Evolutionary conservation across 2,113 vertebrate species (phyloP).

Genomic region (Thunnus thynnus): DNA sequence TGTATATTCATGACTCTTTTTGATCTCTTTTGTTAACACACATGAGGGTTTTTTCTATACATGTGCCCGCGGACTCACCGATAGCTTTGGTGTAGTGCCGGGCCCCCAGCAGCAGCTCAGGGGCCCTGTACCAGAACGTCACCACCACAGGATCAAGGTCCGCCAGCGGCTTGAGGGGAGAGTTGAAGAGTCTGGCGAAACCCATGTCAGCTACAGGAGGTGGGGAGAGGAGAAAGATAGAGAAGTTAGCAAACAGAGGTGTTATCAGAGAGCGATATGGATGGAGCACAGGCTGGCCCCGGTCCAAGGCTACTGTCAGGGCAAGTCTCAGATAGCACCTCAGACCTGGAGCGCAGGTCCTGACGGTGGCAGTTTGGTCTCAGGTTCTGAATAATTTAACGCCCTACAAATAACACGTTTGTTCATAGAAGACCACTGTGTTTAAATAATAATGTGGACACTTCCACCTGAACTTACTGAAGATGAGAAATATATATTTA

Average conservation of each 20-base stretch:
- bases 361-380: not conserved
- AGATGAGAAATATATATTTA: no score
- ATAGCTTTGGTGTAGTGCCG: conserved; percentile 99
- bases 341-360: not conserved
- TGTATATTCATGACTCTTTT: not conserved
- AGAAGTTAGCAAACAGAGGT: conserved; percentile 18
- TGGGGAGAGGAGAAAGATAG: not conserved
- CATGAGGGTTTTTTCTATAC: not conserved
- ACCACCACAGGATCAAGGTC: conserved; percentile 99
- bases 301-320: conserved; percentile 18
- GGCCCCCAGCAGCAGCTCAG: conserved; percentile 95
- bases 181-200: conserved; percentile 99
- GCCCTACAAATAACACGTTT: not conserved
- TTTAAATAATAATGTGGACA: no score
- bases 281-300: not conserved
- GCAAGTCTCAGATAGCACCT: conserved; percentile 1
- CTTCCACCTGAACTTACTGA: no score
- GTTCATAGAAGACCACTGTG: not conserved
- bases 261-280: conserved; percentile 12
- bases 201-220: conserved; percentile 94
- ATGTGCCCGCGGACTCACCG: conserved; percentile 85
- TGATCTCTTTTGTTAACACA: no score
- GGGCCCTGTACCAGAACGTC: conserved; percentile 99
- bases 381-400: not conserved
- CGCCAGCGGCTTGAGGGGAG: conserved; percentile 99